phyloP scores from a whole-genome alignment of 2,888 invertebrate species.

The Agrochola macilenta region DNA sequence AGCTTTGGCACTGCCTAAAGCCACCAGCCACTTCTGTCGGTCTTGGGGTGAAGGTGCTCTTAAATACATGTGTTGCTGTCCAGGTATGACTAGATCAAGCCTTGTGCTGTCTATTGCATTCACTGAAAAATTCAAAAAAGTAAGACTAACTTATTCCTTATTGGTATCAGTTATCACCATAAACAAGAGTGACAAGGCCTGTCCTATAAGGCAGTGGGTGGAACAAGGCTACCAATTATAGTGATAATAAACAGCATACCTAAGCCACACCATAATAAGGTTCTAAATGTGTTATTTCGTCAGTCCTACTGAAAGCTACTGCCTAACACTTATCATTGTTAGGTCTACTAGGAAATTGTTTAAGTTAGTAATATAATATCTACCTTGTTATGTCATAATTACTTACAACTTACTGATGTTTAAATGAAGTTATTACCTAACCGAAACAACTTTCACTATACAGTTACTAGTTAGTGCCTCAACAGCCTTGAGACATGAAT shows the following conservation, averaged over 20 bases:
- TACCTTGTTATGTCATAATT: constrained; percentile 6
- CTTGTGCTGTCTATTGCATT: constrained; percentile 93
- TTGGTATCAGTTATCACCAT: background rate
- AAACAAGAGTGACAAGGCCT: no score
- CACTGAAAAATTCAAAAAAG: constrained; percentile 84
- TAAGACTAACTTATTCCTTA: background rate
- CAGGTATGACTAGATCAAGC: constrained; percentile 95
- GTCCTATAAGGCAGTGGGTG: background rate
- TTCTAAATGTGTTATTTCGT: background rate
- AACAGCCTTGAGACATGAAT: constrained; percentile 1
- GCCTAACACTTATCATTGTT: background rate
- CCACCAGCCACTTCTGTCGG: constrained; percentile 95
- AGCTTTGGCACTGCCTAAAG: constrained; percentile 95
- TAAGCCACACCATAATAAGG: background rate
- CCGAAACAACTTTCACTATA: constrained; percentile 55
- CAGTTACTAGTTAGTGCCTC: background rate
- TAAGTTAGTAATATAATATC: background rate
- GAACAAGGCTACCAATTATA: background rate
- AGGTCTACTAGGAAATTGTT: background rate
- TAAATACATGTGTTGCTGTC: constrained; percentile 95
- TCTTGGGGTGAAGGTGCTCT: constrained; percentile 94
- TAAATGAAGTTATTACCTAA: constrained; percentile 25
- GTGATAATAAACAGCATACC: background rate
- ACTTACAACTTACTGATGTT: constrained; percentile 5
- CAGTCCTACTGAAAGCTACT: background rate